These are phyloP conservation scores for Leptopilina myrica DNA, from an alignment of 2,888 invertebrate genomes.

Conservation along the genomic window DNA sequence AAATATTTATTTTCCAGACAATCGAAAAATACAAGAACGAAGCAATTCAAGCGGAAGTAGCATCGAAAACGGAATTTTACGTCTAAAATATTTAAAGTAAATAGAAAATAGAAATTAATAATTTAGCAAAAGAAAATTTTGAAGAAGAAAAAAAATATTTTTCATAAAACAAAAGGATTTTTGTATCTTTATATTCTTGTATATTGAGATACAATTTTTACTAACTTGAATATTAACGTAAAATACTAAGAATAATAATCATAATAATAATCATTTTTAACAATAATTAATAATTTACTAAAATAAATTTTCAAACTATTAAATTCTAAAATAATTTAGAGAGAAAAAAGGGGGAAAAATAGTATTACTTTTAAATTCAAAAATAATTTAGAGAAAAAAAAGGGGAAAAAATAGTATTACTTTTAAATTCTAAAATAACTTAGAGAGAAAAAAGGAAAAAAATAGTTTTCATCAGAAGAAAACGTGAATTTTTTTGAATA, in stretches of 20 bases:
- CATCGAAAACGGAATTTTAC: slow-evolving; percentile 77
- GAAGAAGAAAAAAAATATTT: neutral
- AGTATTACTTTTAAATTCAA: too few species aligned
- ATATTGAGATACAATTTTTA: neutral
- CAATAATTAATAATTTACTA: too few species aligned
- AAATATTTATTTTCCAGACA: slow-evolving; percentile 69
- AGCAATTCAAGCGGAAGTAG: slow-evolving; percentile 74
- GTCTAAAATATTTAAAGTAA: slow-evolving; percentile 63
- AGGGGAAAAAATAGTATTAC: too few species aligned
- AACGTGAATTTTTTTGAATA: neutral
- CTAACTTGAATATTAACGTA: too few species aligned
- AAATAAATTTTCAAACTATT: too few species aligned
- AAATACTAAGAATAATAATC: too few species aligned
- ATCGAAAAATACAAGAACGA: slow-evolving; percentile 77
- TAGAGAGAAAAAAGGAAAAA: too few species aligned
- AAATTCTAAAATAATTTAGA: neutral
- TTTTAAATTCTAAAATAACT: neutral
- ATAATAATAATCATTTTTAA: too few species aligned
- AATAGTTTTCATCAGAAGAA: neutral
- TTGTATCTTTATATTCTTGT: slow-evolving; percentile 6
- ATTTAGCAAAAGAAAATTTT: neutral
- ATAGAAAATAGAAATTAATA: neutral
- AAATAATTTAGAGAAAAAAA: too few species aligned
- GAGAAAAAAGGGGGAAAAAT: neutral
- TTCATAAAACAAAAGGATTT: neutral